Evolutionary conservation across 2,888 invertebrate genomes (phyloP).

Genomic region (Amiota mariae): DNA sequence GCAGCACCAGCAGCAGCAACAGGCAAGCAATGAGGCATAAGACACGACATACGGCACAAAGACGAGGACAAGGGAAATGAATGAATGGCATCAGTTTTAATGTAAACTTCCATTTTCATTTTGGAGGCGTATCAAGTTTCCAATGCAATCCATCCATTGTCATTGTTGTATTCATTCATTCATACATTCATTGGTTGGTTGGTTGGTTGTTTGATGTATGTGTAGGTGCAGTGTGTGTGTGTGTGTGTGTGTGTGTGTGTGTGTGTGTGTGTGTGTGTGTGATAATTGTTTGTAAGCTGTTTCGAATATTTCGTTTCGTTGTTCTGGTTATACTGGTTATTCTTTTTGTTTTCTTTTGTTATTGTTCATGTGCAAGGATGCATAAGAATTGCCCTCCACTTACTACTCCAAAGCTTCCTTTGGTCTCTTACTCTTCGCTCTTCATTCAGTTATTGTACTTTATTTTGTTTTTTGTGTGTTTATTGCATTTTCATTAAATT

Average conservation of each 20-base stretch:
- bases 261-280: background rate
- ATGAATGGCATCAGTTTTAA: background rate
- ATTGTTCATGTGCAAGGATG: constrained; percentile 3
- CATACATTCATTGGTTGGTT: too few species aligned
- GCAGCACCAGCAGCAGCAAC: background rate
- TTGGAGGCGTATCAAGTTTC: too few species aligned
- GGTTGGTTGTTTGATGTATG: background rate
- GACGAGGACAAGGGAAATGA: background rate
- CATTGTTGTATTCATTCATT: constrained; percentile 3
- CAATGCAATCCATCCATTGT: constrained; percentile 9
- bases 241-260: background rate
- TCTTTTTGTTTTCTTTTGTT: background rate
- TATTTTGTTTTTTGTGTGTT: constrained; percentile 11
- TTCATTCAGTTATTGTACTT: constrained; percentile 1
- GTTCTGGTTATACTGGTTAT: background rate
- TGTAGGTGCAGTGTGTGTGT: background rate
- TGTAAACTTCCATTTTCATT: constrained; percentile 1
- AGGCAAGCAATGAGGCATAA: background rate
- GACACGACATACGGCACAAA: constrained; percentile 34
- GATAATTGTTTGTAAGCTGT: constrained; percentile 28
- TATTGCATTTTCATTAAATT: constrained; percentile 37
- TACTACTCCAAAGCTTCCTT: background rate
- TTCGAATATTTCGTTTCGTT: background rate
- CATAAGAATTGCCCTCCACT: constrained; percentile 1
- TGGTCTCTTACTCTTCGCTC: too few species aligned